Conservation (phyloP, 2,888 invertebrate species). For the Rotaria socialis region DNA sequence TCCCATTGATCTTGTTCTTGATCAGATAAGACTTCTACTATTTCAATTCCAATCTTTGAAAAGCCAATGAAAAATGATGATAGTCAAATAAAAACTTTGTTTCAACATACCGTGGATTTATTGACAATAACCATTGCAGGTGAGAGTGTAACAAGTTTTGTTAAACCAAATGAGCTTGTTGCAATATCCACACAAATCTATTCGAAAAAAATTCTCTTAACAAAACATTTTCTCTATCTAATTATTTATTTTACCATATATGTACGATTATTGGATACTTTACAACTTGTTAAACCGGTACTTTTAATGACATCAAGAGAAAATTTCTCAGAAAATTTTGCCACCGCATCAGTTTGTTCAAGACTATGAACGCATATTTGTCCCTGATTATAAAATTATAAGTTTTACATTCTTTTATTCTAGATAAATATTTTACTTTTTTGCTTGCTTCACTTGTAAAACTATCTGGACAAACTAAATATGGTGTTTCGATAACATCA, state of each 20-base stretch:
- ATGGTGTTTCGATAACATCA: background rate
- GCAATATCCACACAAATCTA: conserved; percentile 88
- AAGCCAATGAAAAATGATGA: conserved; percentile 39
- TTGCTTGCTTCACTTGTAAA: background rate
- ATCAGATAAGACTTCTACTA: conserved; percentile 67
- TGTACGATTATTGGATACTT: conserved; percentile 50
- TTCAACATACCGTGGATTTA: conserved; percentile 16
- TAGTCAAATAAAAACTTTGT: background rate
- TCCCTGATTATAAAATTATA: background rate
- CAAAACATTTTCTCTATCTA: background rate
- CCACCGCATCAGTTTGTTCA: conserved; percentile 53
- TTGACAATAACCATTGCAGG: conserved; percentile 77
- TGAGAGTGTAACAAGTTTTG: conserved; percentile 89
- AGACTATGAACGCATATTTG: background rate
- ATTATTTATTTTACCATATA: conserved; percentile 50
- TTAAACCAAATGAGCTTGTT: conserved; percentile 81
- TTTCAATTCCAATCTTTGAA: conserved; percentile 67
- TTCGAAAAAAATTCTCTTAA: conserved; percentile 47
- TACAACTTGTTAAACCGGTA: conserved; percentile 70
- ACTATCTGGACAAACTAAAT: conserved; percentile 28
- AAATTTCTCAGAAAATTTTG: conserved; percentile 95
- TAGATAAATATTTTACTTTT: background rate
- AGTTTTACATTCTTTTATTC: background rate
- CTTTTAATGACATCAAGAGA: conserved; percentile 96
- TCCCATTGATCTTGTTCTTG: conserved; percentile 43